Evolutionary conservation across 2,113 vertebrate genomes (phyloP).

Genomic region (Hyla sarda): DNA sequence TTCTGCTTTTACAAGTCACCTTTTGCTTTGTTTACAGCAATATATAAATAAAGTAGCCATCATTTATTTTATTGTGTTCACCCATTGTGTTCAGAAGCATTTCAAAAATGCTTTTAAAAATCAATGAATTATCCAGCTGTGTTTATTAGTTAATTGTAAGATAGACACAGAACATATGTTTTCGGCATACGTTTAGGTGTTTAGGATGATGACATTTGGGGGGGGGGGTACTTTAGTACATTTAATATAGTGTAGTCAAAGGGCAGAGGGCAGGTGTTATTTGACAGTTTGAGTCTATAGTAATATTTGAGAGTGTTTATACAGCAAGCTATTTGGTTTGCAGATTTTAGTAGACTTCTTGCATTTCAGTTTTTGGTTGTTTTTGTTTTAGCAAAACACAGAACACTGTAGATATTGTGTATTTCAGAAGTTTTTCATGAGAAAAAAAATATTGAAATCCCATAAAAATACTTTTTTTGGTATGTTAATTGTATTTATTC

Average conservation of each 20-base stretch:
- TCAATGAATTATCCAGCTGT: too few species aligned
- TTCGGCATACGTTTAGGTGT: neutral
- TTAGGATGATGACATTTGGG: neutral
- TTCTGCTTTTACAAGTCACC: slow-evolving; percentile 79
- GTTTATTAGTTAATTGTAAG: neutral
- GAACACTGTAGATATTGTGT: too few species aligned
- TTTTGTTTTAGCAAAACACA: too few species aligned
- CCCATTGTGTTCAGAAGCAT: slow-evolving; percentile 73
- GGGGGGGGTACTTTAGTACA: neutral
- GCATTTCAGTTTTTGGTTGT: too few species aligned
- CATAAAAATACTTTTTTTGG: too few species aligned
- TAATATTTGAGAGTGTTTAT: too few species aligned
- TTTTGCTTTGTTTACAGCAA: slow-evolving; percentile 81
- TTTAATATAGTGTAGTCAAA: neutral
- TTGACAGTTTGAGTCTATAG: too few species aligned
- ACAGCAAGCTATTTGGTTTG: too few species aligned
- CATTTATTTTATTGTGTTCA: slow-evolving; percentile 72
- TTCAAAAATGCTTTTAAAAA: slow-evolving; percentile 17
- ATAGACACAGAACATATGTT: neutral
- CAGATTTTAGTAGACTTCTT: too few species aligned
- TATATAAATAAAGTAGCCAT: slow-evolving; percentile 82
- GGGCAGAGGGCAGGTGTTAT: too few species aligned
- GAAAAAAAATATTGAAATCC: too few species aligned
- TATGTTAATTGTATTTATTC: too few species aligned
- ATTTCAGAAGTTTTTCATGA: slow-evolving; percentile 27